Percentiles rank a stretch among this genome's conserved stretches.
Conservation (phyloP, 2,888 invertebrate species). For the Lithosia quadra region DNA sequence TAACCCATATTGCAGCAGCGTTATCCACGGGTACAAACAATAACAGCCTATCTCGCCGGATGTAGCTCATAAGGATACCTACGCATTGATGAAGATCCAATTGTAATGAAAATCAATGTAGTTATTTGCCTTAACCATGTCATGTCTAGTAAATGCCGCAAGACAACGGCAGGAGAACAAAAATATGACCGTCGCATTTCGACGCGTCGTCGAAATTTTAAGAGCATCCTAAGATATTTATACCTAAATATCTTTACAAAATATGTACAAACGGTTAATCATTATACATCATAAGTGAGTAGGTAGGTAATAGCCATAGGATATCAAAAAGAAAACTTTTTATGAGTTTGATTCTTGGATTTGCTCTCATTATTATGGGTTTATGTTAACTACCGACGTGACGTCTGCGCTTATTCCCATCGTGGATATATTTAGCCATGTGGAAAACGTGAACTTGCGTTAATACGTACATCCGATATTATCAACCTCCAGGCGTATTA, state of each 20-base stretch:
- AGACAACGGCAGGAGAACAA: no score
- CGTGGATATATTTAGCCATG: conserved; percentile 31
- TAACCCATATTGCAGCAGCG: neutral
- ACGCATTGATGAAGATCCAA: neutral
- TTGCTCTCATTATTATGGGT: conserved; percentile 14
- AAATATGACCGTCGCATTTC: neutral
- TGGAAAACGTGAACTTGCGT: conserved; percentile 24
- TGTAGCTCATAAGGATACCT: neutral
- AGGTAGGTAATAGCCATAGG: no score
- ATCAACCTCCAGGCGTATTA: conserved; percentile 22
- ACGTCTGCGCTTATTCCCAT: conserved; percentile 45
- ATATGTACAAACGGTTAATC: neutral
- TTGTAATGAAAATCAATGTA: neutral
- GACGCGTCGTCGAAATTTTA: no score
- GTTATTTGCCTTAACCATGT: no score
- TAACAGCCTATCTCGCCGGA: neutral
- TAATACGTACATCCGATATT: conserved; percentile 24
- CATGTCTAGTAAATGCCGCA: neutral
- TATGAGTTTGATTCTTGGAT: neutral
- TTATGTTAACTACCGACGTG: conserved; percentile 16
- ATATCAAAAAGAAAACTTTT: neutral
- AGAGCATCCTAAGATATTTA: no score
- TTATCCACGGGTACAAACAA: neutral
- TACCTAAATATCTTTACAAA: no score
- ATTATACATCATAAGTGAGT: neutral